Base-by-base conservation (phyloP, 30 jellyfish, hydroid and myxozoan species). In the Turritopsis dohrnii region DNA sequence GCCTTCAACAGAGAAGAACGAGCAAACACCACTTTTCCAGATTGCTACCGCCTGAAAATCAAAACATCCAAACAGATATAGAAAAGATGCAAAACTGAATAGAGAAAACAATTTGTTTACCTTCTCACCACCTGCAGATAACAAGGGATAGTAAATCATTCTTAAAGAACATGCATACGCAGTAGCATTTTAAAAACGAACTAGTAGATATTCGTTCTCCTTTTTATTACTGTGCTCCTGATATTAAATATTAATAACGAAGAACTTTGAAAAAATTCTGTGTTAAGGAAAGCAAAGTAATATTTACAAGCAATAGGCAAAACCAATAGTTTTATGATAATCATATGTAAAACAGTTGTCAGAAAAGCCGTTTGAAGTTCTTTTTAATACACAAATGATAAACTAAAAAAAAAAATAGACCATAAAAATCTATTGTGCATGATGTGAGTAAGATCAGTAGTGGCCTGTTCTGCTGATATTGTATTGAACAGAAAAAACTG, bases 11-110 rank as follows among this genome's bases (percentile, higher is more conserved):
- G 93, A 79, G 69, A 93, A 93, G 74, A 84, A 54, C 22, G 98
- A 88, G 71, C 96, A 93, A 75, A 84, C 41, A 76, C 94, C 96
- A 72, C 90, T 88, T 52, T 88, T 88, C 96, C 95, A 93, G 13
- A 93, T 86, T 41, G 91, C 21, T 5, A 93, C 95, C 9, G 91
- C 98, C 98, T 89, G 27, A 25, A 27, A 76, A 13, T 66, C 22
- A 74, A 69, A 9, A 69, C 9, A 69, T 13, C 9, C 60, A 41
- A 13, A 41, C 5, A 41, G 9, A 41, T 41, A 13, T 41, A 3
- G 13, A 5, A 41, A 41, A 41, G 13, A 41, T 41, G 13, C 9
- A 41, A 41, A 3, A 41, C 60, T 3, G n/a, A 41, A 41, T 3
- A 41, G 5, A 41, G 60, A 41, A 41, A 41, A 41, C 60, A 41